Evolutionary conservation across 2,113 vertebrate species (phyloP).

Genomic region (Dicrurus megarhynchus): DNA sequence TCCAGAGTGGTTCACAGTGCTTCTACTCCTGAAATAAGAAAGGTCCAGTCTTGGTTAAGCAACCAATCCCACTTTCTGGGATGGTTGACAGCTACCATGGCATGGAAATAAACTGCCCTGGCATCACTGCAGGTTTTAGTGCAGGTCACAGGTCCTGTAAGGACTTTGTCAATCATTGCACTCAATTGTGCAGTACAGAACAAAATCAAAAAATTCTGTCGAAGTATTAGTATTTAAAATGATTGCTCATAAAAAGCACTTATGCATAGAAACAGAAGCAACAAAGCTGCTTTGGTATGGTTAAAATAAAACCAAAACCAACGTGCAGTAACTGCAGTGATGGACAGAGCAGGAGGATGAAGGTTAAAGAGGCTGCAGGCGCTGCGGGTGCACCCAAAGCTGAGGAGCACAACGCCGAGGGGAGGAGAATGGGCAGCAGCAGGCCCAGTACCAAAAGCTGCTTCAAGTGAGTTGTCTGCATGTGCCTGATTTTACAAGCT

Average conservation of each 20-base stretch:
- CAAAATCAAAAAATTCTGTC: background rate
- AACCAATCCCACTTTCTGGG: background rate
- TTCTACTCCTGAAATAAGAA: background rate
- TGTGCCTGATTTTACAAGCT: background rate
- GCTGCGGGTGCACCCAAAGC: background rate
- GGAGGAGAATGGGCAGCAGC: background rate
- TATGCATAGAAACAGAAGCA: background rate
- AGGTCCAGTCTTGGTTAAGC: background rate
- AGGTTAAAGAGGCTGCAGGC: accelerated
- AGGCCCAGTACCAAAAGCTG: accelerated
- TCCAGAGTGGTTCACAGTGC: background rate
- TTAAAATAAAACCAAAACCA: background rate
- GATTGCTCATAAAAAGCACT: background rate
- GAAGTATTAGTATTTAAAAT: background rate
- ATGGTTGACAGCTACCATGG: background rate
- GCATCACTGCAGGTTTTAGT: background rate
- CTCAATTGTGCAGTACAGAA: background rate
- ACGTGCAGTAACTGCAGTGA: background rate
- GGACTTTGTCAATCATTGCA: background rate
- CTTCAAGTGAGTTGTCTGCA: background rate
- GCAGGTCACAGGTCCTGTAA: background rate
- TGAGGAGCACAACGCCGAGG: accelerated
- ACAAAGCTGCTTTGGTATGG: background rate
- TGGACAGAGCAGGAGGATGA: background rate
- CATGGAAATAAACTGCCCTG: background rate